Evolutionary conservation across 2,888 invertebrate species (phyloP).

Genomic region (Stegophylla sp.): DNA sequence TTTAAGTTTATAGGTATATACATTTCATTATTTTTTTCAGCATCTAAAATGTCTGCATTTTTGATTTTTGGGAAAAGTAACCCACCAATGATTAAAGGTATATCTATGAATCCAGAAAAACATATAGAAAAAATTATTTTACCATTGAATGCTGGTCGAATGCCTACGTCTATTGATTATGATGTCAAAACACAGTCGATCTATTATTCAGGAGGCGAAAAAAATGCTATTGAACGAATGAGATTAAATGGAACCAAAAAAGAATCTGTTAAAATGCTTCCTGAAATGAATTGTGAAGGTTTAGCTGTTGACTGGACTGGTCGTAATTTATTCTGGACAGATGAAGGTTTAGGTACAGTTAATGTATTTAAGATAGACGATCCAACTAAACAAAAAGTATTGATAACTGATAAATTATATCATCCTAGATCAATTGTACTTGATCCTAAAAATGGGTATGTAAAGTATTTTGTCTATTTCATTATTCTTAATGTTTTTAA

Average conservation of each 20-base stretch:
- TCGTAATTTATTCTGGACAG: constrained; percentile 84
- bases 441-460: constrained; percentile 73
- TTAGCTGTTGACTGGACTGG: constrained; percentile 86
- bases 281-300: constrained; percentile 74
- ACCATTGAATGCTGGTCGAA: constrained; percentile 74
- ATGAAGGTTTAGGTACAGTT: constrained; percentile 71
- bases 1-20: constrained; percentile 45
- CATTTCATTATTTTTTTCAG: constrained; percentile 63
- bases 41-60: constrained; percentile 69
- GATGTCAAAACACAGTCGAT: constrained; percentile 71
- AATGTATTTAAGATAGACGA: constrained; percentile 74
- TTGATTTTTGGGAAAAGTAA: constrained; percentile 72
- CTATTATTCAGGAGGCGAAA: constrained; percentile 72
- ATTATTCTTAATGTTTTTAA: constrained; percentile 2
- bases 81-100: constrained; percentile 76
- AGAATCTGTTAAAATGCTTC: constrained; percentile 70
- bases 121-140: constrained; percentile 70
- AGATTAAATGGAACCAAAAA: constrained; percentile 70
- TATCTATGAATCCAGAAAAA: constrained; percentile 65
- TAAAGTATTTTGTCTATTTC: constrained; percentile 21
- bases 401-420: constrained; percentile 69
- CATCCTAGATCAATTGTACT: constrained; percentile 75
- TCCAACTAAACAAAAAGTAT: constrained; percentile 68
- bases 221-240: constrained; percentile 72
- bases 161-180: constrained; percentile 75